Conservation (phyloP, 2,888 invertebrate species). For the Oligia strigilis region DNA sequence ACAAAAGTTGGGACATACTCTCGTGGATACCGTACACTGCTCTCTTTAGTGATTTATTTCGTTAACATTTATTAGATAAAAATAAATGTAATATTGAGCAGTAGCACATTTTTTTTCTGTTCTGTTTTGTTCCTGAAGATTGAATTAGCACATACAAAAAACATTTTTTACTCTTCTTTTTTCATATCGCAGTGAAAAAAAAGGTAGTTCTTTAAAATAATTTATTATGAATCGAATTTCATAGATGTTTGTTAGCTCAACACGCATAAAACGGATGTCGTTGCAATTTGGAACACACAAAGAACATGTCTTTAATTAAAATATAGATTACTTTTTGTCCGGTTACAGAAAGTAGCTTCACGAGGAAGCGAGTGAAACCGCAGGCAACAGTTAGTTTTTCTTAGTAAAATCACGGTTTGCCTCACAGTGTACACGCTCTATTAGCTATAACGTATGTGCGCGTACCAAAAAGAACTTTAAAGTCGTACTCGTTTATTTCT, state of each 20-base stretch:
- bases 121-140: not conserved
- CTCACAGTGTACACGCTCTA: constrained; percentile 60
- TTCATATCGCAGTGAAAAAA: not conserved
- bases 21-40: constrained; percentile 69
- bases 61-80: not conserved
- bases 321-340: not conserved
- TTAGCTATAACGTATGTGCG: constrained; percentile 68
- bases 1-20: constrained; percentile 74
- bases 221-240: not conserved
- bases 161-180: not conserved
- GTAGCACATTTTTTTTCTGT: not conserved
- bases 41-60: constrained; percentile 27
- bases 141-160: not conserved
- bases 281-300: not conserved
- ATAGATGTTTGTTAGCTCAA: not conserved
- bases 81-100: not conserved
- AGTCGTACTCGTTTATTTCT: constrained; percentile 67
- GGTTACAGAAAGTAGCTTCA: too few species aligned
- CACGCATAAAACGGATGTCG: not conserved
- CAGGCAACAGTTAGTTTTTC: not conserved
- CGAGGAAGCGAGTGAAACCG: not conserved
- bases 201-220: too few species aligned
- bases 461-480: constrained; percentile 63
- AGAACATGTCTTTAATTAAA: not conserved
- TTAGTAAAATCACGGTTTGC: not conserved